phyloP scores from a whole-genome alignment of 2,113 vertebrate genomes.

The Ctenomys sociabilis region DNA sequence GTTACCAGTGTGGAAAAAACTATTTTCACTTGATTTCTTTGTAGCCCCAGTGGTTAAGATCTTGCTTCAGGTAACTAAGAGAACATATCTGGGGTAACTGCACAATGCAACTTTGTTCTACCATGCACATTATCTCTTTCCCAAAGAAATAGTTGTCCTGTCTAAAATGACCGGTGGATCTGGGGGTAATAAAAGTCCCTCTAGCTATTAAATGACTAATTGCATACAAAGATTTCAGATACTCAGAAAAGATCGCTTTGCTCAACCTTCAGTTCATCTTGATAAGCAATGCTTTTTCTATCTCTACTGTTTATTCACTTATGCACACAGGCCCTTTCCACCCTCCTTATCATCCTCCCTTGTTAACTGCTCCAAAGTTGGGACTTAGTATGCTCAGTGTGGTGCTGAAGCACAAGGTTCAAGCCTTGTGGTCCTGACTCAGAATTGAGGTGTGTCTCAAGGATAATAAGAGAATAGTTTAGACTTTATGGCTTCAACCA shows the following conservation, averaged over 20 bases:
- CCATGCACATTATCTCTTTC: neutral
- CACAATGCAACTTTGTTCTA: neutral
- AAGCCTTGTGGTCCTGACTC: neutral
- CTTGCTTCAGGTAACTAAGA: neutral
- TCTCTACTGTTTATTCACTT: neutral
- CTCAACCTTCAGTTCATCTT: neutral
- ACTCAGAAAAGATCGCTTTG: neutral
- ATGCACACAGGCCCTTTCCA: accelerated
- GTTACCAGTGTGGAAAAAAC: neutral
- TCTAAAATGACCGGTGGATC: neutral
- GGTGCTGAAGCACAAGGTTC: neutral
- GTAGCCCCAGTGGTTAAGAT: neutral
- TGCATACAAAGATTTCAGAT: neutral
- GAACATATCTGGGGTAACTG: neutral
- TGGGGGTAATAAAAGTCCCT: neutral
- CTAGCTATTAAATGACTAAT: neutral
- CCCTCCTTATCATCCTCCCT: neutral
- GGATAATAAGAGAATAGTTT: neutral
- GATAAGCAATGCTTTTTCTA: neutral
- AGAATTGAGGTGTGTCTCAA: neutral
- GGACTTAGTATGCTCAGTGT: neutral
- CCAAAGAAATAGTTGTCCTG: neutral
- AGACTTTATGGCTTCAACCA: neutral
- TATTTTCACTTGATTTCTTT: constrained; percentile 7
- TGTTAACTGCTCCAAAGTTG: neutral